Conservation (phyloP, 2,888 invertebrate species). For the Euphydryas editha region DNA sequence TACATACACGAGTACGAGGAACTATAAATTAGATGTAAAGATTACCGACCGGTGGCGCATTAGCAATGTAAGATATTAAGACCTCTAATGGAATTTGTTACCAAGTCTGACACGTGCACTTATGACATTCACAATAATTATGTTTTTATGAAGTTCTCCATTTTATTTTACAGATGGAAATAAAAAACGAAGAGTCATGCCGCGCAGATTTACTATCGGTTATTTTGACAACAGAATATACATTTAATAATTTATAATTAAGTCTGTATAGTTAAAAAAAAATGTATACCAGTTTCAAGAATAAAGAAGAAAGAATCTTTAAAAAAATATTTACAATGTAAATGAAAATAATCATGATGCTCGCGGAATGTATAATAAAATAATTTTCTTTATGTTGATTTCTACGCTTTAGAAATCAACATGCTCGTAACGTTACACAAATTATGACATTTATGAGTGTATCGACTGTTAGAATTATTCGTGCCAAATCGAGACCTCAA, state of each 20-base stretch:
- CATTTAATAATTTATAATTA: too few relatives aligned
- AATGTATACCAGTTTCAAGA: too few relatives aligned
- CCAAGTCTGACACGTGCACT: neutral
- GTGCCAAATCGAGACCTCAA: conserved; percentile 14
- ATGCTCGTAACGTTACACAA: conserved; percentile 2
- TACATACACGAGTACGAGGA: neutral
- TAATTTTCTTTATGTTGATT: neutral
- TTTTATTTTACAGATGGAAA: too few relatives aligned
- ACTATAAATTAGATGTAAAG: neutral
- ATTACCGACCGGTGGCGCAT: neutral
- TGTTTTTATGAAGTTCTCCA: too few relatives aligned
- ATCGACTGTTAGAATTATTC: conserved; percentile 1
- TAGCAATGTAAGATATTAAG: neutral
- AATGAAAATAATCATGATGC: neutral
- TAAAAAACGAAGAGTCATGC: too few relatives aligned
- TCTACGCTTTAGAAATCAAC: neutral
- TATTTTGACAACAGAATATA: too few relatives aligned
- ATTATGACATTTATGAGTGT: conserved; percentile 15
- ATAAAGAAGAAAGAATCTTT: neutral
- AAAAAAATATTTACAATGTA: neutral
- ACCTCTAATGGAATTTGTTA: neutral
- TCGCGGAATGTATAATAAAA: neutral
- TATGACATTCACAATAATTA: too few relatives aligned
- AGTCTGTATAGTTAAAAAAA: too few relatives aligned
- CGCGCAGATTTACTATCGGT: too few relatives aligned